phyloP scores from a whole-genome alignment of 35 echinoderm and acorn worm species.

The Diadema setosum region DNA sequence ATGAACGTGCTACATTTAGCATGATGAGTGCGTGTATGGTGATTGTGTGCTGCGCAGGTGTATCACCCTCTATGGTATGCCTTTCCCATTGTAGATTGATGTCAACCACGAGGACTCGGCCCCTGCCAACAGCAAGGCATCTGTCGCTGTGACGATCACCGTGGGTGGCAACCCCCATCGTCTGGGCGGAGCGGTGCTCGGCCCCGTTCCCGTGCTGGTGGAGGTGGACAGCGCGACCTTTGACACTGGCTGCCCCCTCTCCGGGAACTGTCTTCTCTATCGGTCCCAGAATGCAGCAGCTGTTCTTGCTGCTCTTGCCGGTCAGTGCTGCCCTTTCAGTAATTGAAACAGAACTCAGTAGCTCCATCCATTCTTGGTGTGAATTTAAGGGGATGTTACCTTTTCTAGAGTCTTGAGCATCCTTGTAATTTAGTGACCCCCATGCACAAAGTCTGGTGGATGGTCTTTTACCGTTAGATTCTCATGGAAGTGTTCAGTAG shows the following conservation, averaged over 20 bases:
- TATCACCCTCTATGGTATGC: no score
- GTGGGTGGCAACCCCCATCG: slow-evolving; percentile 12
- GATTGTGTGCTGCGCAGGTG: no score
- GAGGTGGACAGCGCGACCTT: slow-evolving; percentile 83
- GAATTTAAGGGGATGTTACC: no score
- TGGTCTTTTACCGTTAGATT: no score
- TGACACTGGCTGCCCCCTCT: slow-evolving; percentile 50
- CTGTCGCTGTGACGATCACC: slow-evolving; percentile 46
- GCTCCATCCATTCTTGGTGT: no score
- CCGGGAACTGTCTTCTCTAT: slow-evolving; percentile 72
- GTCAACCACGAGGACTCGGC: slow-evolving; percentile 23
- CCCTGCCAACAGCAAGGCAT: slow-evolving; percentile 9
- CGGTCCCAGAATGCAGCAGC: slow-evolving; percentile 1
- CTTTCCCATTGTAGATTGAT: slow-evolving; percentile 10
- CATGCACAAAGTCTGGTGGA: no score
- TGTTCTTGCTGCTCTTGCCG: background rate
- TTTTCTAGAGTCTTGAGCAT: no score
- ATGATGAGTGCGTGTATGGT: no score
- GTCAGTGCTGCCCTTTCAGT: slow-evolving; percentile 5
- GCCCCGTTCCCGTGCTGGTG: slow-evolving; percentile 40
- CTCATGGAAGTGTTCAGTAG: no score
- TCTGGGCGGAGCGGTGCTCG: slow-evolving; percentile 71
- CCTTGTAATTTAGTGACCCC: no score
- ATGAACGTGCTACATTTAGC: no score
- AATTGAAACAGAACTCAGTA: no score